Base-by-base conservation (phyloP, 2,888 invertebrate genomes). In the Acholoe squamosa region DNA sequence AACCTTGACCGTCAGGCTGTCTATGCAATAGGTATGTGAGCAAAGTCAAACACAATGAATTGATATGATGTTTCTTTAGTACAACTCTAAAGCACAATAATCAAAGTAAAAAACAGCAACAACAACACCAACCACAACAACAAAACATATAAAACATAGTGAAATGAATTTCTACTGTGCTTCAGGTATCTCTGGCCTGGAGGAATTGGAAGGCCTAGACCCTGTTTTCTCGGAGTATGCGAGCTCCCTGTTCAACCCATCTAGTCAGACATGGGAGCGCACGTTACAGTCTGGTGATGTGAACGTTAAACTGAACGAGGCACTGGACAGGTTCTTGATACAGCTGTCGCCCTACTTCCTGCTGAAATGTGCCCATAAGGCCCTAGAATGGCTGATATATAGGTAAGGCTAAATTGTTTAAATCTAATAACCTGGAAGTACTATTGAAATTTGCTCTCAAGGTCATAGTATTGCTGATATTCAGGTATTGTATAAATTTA, bases 351-450 rank as follows among this genome's bases (percentile, higher is more conserved):
- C 99, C 0, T 99, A 98, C 95, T 97, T 99, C 93, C 96, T 98
- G 89, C 96, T 98, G 0, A 98, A 97, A 93, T 97, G 97, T 12
- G 97, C 98, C 0, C 98, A 99, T 93, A 98, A 99, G 96, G 97
- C 98, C 0, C 95, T 99, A 84, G 99, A 99, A 96, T 99, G 99
- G 99, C 96, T 99, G 1, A 97, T 99, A 84, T 97, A 98, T 94
- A 97, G 97, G 96, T 97, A n/a, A 61, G 43, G 43, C 5, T 43
- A 43, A 3, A 43, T n/a, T n/a, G n/a, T n/a, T n/a, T n/a, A n/a
- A n/a, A n/a, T n/a, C n/a, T n/a, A n/a, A n/a, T n/a, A n/a, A n/a
- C n/a, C n/a, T n/a, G n/a, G n/a, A n/a, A n/a, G n/a, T n/a, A n/a
- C n/a, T n/a, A n/a, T n/a, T n/a, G n/a, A n/a, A n/a, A n/a, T n/a